Base-by-base conservation (phyloP, 2,888 invertebrate genomes). In the Tetropium fuscum region DNA sequence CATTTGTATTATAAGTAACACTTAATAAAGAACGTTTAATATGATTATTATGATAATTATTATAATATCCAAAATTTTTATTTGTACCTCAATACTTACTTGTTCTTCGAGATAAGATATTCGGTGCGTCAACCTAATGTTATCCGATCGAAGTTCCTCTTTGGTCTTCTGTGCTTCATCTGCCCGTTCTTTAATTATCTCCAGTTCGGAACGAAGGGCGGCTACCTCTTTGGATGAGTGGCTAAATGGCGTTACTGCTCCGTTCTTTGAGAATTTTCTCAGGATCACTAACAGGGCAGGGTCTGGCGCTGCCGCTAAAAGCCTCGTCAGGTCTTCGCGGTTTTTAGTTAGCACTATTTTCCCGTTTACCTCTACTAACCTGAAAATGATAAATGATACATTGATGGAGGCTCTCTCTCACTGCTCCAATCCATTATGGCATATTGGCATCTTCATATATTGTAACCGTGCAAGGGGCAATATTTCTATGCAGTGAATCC, bases 101-200 rank as follows among this genome's bases (percentile, higher is more conserved):
- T 94, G 94, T 76, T 95, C 94, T 80, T 95, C 95, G 57, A 95
- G 85, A 80, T 95, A 95, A 1, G 93, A 92, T 74, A 95, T 95
- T 68, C 95, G 86, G 80, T 95, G 95, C 8, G 93, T 93, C 59
- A 95, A 85, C 47, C 94, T 85, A 60, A 93, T 88, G 82, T 94
- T 94, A 81, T 94, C 94, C 15, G 90, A 86, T 72, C 90, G 88
- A 22, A 88, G 83, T 8, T 85, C 84, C 66, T 88, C 88, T 76
- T 89, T 87, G 44, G 87, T 85, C 41, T 84, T 82, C 74, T 87
- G 87, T 0, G 88, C 86, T 73, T 87, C 88, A 44, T 88, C 88
- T 1, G 88, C 87, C 58, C 87, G 84, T 55, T 85, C 83, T 27
- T 86, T 83, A 40, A 88, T 83, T 16, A 85, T 82, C 20, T 85